A percentile compares a stretch with the other conserved stretches of the same genome.
These are phyloP conservation scores for Avahi laniger DNA, from an alignment of 2,797 vertebrate species.

Conservation along the genomic window DNA sequence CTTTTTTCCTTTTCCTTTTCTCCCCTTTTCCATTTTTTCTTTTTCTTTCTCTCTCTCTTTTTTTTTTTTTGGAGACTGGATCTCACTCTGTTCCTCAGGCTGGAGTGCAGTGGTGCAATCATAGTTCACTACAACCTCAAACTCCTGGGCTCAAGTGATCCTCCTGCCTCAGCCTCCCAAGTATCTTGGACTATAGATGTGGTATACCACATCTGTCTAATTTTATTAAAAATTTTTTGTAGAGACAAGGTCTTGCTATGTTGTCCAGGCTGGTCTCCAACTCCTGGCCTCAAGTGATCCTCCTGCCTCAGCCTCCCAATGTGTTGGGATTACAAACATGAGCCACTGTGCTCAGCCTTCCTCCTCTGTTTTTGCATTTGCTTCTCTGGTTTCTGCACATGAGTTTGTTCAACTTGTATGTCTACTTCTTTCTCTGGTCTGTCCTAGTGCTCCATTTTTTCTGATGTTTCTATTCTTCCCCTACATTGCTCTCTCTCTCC, in stretches of 20 bases:
- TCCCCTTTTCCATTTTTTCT: no score
- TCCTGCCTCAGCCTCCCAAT: background rate
- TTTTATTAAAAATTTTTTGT: background rate
- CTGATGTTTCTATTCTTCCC: background rate
- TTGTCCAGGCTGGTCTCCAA: background rate
- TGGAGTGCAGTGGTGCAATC: background rate
- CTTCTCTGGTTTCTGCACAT: background rate
- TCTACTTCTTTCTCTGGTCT: background rate
- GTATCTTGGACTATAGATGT: background rate
- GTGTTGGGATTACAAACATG: background rate
- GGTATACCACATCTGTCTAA: background rate
- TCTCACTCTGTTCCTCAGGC: background rate
- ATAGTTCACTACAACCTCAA: background rate
- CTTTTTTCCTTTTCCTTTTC: background rate
- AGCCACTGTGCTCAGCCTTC: background rate
- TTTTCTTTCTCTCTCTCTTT: no score
- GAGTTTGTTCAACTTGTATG: background rate
- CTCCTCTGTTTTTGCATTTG: background rate
- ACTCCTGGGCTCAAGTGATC: background rate
- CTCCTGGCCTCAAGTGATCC: background rate
- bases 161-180: background rate
- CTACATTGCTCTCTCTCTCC: background rate
- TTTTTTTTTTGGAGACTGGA: no score
- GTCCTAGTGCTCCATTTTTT: background rate
- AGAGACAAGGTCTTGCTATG: background rate